Conservation (phyloP, 2,888 invertebrate species). For the Harmothoe impar region DNA sequence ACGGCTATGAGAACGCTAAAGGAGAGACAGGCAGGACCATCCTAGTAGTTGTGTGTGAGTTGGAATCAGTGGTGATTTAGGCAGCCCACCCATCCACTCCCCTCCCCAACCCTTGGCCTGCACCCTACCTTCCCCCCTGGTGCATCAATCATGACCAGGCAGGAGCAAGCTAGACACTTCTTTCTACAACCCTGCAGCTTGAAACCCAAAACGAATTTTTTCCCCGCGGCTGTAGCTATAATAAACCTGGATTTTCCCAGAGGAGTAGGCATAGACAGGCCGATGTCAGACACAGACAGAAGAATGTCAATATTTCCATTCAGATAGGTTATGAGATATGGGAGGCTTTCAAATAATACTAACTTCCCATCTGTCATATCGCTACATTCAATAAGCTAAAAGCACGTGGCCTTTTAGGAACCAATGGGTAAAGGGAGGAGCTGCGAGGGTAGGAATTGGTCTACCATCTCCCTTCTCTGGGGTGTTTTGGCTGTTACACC, state of each 20-base stretch:
- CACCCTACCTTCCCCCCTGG: background rate
- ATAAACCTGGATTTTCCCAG: too few relatives aligned
- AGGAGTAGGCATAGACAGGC: too few relatives aligned
- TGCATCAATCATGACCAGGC: background rate
- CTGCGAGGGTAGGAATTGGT: background rate
- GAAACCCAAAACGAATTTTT: background rate
- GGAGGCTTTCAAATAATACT: background rate
- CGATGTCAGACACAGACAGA: too few relatives aligned
- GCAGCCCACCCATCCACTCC: conserved; percentile 13
- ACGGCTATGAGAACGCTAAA: background rate
- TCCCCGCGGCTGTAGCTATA: background rate
- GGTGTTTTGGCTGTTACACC: background rate
- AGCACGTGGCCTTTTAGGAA: background rate
- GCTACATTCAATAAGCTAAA: background rate
- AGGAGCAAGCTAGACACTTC: background rate
- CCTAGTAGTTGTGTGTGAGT: conserved; percentile 22
- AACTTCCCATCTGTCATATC: background rate
- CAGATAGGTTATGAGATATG: too few relatives aligned
- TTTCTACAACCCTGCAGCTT: background rate
- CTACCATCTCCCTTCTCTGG: background rate
- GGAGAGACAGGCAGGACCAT: background rate
- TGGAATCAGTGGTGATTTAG: conserved; percentile 6
- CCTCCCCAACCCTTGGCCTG: background rate
- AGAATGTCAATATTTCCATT: too few relatives aligned
- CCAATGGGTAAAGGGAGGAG: conserved; percentile 1